These are phyloP conservation scores for Mylabris sibirica DNA, from an alignment of 2,888 invertebrate genomes.

Conservation along the genomic window DNA sequence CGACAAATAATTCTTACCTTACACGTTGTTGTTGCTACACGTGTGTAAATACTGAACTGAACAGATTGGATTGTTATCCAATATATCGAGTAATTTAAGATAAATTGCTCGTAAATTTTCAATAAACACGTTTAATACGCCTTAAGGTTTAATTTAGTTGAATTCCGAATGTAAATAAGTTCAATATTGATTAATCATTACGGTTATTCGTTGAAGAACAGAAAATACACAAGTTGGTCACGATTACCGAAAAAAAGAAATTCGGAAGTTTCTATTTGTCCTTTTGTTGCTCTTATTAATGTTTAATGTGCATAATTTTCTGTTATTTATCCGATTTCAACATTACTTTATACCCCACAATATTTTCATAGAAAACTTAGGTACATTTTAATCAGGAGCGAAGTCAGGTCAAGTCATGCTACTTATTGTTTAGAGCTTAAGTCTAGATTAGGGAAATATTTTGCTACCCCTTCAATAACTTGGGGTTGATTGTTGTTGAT, in stretches of 20 bases:
- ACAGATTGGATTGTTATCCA: constrained; percentile 13
- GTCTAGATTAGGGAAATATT: no score
- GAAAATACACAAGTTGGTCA: background rate
- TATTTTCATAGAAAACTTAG: no score
- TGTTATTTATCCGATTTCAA: background rate
- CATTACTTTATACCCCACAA: background rate
- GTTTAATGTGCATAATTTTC: background rate
- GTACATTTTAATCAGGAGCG: no score
- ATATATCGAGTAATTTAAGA: constrained; percentile 10
- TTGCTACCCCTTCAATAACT: no score
- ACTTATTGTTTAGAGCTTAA: no score
- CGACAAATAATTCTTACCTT: constrained; percentile 4
- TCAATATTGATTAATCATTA: constrained; percentile 10
- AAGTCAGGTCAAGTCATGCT: no score
- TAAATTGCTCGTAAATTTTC: constrained; percentile 14
- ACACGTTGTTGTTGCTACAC: background rate
- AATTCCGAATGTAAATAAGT: constrained; percentile 4
- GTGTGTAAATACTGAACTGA: constrained; percentile 11
- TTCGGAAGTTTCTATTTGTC: background rate
- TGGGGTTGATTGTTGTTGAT: no score
- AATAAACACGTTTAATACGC: constrained; percentile 12
- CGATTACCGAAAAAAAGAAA: background rate
- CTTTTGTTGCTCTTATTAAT: background rate
- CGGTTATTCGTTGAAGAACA: background rate
- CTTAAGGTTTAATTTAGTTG: constrained; percentile 4